Base-by-base conservation (phyloP, 2,888 invertebrate genomes). In the Buathra laborator region DNA sequence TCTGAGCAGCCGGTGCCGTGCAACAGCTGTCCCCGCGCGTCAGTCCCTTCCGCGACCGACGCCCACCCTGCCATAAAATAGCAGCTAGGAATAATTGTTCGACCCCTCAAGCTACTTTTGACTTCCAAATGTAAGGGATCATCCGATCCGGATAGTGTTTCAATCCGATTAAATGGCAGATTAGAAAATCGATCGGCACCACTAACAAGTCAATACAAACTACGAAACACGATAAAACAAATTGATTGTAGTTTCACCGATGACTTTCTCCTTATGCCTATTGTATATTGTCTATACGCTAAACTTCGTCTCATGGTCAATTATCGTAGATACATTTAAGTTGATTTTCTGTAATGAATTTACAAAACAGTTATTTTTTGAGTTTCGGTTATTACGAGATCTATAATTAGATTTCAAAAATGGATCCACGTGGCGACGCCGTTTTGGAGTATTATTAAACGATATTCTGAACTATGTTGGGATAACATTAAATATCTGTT, bases 1-100 rank as follows among this genome's bases (percentile, higher is more conserved):
- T 89, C 88, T 86, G 87, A 89, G 89, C 92, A 92, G 92, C 92
- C 92, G 92, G 92, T 91, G 91, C 89, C 90, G 79, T 81, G 83
- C 91, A 90, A 91, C 92, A 92, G 92, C 92, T 92, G 92, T 87
- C 87, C 89, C 89, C 82, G 29, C 74, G 75, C 74, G 24, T 78
- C 74, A 62, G 64, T 62, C 75, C 68, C 56, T 77, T 29, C 53
- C 37, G 48, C 72, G 29, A 81, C 46, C 56, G 67, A 72, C 53
- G 78, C 76, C 68, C 62, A 53, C 83, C 67, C 79, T 80, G 85
- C 86, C 85, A 87, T 87, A 87, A 89, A 90, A 89, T 89, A 87
- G 84, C 72, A 74, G 53, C 76, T 83, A 53, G 82, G 89, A 90
- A 89, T 90, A 90, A 90, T 90, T 88, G 89, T 87, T 87, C 83